Evolutionary conservation across 2,888 invertebrate species (phyloP).

Genomic region (Lymantria dispar): DNA sequence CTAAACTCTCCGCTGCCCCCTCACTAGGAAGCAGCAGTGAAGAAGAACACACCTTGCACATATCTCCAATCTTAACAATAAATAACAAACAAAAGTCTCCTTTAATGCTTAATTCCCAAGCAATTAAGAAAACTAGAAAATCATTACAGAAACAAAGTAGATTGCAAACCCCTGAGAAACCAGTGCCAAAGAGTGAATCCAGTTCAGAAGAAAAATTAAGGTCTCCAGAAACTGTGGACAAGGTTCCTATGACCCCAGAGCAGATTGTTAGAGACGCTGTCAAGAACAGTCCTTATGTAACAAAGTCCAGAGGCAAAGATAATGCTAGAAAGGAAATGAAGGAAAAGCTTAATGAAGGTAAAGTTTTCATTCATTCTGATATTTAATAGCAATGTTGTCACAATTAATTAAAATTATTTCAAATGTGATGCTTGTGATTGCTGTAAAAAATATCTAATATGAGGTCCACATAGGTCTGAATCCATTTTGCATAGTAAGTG

Average conservation of each 20-base stretch:
- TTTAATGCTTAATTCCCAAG: constrained; percentile 13
- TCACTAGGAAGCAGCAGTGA: constrained; percentile 33
- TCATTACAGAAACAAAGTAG: constrained; percentile 11
- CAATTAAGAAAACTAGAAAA: constrained; percentile 22
- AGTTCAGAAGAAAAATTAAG: constrained; percentile 60
- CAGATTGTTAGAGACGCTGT: constrained; percentile 45
- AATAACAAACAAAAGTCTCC: constrained; percentile 15
- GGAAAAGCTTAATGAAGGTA: constrained; percentile 67
- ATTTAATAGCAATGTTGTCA: too few relatives aligned
- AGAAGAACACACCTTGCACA: constrained; percentile 11
- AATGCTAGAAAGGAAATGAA: constrained; percentile 82
- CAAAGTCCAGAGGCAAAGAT: constrained; percentile 82
- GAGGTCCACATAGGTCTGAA: too few relatives aligned
- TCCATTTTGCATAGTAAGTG: too few relatives aligned
- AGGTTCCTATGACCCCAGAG: constrained; percentile 48
- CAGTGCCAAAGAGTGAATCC: constrained; percentile 62
- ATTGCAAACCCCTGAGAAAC: constrained; percentile 45
- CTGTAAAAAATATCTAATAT: too few relatives aligned
- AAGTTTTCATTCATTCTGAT: not conserved
- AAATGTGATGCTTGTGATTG: too few relatives aligned
- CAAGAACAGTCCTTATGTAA: constrained; percentile 81
- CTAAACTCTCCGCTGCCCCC: constrained; percentile 13
- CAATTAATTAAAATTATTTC: too few relatives aligned
- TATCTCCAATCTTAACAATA: constrained; percentile 17
- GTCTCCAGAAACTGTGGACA: constrained; percentile 49